Evolutionary conservation across 1,140 invertebrate species (phyloP).

Genomic region (Galleria mellonella): DNA sequence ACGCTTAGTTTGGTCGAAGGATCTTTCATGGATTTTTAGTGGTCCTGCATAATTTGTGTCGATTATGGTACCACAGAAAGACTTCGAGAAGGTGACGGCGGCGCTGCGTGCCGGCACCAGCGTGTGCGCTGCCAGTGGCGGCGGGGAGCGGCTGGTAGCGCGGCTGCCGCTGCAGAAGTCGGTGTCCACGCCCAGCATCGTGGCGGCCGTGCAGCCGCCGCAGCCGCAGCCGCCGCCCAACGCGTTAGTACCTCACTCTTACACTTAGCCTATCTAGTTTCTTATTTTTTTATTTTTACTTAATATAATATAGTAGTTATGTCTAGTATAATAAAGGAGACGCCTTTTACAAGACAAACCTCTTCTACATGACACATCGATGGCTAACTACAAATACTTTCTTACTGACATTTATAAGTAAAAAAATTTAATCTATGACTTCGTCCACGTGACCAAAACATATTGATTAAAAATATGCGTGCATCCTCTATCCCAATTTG

Average conservation of each 20-base stretch:
- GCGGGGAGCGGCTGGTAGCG: constrained; percentile 61
- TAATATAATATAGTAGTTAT: not conserved
- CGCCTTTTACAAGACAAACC: too few species aligned
- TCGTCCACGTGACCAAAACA: too few species aligned
- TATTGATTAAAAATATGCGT: too few species aligned
- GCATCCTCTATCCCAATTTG: too few species aligned
- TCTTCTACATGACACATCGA: too few species aligned
- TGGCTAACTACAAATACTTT: too few species aligned
- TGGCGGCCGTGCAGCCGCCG: constrained; percentile 73
- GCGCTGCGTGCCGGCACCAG: constrained; percentile 36
- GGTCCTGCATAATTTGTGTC: too few species aligned
- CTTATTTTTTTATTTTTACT: not conserved
- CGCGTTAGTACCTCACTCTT: constrained; percentile 27
- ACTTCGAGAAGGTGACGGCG: constrained; percentile 58
- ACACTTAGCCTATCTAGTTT: not conserved
- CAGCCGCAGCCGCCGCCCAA: constrained; percentile 34
- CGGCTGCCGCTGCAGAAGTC: constrained; percentile 90
- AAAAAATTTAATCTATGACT: too few species aligned
- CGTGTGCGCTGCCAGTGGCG: constrained; percentile 1
- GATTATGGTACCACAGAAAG: constrained; percentile 31
- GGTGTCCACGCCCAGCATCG: constrained; percentile 91
- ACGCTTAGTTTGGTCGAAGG: too few species aligned
- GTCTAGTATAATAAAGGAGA: too few species aligned
- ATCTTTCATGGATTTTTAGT: too few species aligned
- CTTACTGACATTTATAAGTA: too few species aligned